phyloP scores from a whole-genome alignment of 2,888 invertebrate genomes.

The Philereme transversata region DNA sequence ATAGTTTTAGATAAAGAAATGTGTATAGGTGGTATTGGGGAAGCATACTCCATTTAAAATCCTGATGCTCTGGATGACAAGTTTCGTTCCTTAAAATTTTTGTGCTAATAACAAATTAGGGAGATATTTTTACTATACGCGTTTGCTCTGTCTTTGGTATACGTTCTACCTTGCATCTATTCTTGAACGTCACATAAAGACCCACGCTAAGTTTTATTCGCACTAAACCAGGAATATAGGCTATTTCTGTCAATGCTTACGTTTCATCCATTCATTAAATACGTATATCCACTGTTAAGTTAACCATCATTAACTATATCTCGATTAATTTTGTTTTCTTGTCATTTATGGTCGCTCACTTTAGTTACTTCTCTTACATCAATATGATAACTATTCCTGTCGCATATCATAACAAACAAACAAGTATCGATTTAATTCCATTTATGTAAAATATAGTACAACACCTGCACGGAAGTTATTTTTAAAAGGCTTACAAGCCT shows the following conservation, averaged over 20 bases:
- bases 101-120: too few species aligned
- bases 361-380: not conserved
- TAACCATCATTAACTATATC: not conserved
- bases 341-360: too few species aligned
- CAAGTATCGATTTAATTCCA: conserved; percentile 1
- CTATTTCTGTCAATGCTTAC: conserved; percentile 14
- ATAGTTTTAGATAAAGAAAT: too few species aligned
- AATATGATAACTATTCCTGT: conserved; percentile 7
- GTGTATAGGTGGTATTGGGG: too few species aligned
- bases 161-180: too few species aligned
- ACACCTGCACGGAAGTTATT: conserved; percentile 31
- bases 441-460: conserved; percentile 11
- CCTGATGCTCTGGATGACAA: too few species aligned
- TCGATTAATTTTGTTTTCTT: too few species aligned
- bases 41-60: too few species aligned
- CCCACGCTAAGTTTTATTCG: conserved; percentile 23
- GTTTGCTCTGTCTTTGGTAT: not conserved
- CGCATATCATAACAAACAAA: conserved; percentile 5
- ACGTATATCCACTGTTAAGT: not conserved
- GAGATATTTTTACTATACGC: not conserved
- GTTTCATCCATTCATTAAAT: conserved; percentile 11
- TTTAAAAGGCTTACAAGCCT: conserved; percentile 8
- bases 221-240: conserved; percentile 13
- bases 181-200: not conserved
- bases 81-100: too few species aligned